phyloP scores from a whole-genome alignment of 2,888 invertebrate genomes.

The Eristalinus aeneus region DNA sequence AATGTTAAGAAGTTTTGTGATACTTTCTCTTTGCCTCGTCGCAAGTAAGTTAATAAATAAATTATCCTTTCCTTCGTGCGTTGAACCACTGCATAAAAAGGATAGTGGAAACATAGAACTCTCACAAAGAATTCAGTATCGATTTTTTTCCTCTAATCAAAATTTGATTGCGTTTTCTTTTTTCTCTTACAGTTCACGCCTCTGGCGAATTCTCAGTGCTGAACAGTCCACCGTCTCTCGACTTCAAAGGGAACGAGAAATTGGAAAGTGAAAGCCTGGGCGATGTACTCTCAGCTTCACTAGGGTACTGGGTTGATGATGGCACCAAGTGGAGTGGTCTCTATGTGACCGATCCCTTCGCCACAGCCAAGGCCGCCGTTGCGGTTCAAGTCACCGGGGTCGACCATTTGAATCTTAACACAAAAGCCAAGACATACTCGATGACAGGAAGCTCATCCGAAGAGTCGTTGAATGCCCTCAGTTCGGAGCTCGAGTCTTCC shows the following conservation, averaged over 20 bases:
- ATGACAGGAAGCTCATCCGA: conserved; percentile 74
- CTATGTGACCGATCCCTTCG: conserved; percentile 86
- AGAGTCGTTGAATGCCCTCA: conserved; percentile 82
- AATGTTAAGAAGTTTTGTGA: conserved; percentile 77
- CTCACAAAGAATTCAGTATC: conserved; percentile 20
- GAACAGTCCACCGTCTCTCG: conserved; percentile 85
- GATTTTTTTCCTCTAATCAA: conserved; percentile 55
- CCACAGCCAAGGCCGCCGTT: conserved; percentile 87
- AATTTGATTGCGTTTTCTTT: not conserved
- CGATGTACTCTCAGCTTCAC: conserved; percentile 87
- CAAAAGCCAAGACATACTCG: conserved; percentile 75
- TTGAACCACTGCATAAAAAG: not conserved
- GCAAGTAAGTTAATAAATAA: conserved; percentile 77
- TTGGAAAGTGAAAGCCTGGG: conserved; percentile 84
- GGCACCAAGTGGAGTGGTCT: conserved; percentile 87
- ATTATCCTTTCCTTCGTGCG: not conserved
- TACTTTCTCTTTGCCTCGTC: conserved; percentile 77
- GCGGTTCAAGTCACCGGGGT: conserved; percentile 87
- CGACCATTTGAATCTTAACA: conserved; percentile 77
- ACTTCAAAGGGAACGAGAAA: conserved; percentile 85
- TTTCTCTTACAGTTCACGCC: conserved; percentile 74
- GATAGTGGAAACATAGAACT: not conserved
- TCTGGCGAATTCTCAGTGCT: conserved; percentile 85
- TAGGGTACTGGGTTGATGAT: conserved; percentile 88
- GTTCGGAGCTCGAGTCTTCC: conserved; percentile 83